These are phyloP conservation scores for Chionis minor DNA, from an alignment of 2,113 vertebrate species.

Conservation along the genomic window DNA sequence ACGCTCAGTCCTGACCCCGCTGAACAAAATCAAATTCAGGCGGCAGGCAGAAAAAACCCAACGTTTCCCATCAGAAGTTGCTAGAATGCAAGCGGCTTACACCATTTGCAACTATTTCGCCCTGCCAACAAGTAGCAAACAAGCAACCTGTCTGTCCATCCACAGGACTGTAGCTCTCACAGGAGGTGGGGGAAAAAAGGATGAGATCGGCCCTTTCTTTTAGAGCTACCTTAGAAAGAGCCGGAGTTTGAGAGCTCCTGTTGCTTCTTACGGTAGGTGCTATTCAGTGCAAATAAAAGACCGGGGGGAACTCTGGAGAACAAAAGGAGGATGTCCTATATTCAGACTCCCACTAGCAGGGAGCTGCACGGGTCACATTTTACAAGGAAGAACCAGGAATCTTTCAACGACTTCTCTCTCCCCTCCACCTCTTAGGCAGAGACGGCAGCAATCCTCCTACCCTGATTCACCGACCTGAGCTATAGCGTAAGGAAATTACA, in stretches of 20 bases:
- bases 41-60: not conserved
- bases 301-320: slow-evolving; percentile 3
- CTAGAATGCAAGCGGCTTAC: not conserved
- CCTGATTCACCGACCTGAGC: slow-evolving; percentile 28
- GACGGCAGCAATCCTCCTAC: slow-evolving; percentile 27
- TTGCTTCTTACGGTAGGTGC: not conserved
- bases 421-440: not conserved
- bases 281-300: not conserved
- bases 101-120: not conserved
- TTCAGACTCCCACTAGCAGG: slow-evolving; percentile 24
- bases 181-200: not conserved
- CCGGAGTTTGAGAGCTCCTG: not conserved
- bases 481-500: not conserved
- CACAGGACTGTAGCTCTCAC: not conserved
- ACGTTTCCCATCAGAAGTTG: not conserved
- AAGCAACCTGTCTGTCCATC: not conserved
- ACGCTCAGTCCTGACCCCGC: not conserved
- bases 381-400: slow-evolving; percentile 3
- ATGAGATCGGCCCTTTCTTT: not conserved
- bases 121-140: not conserved
- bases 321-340: slow-evolving; percentile 63
- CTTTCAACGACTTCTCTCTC: slow-evolving; percentile 7
- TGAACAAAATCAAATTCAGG: not conserved
- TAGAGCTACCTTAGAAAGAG: not conserved
- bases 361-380: slow-evolving; percentile 15